phyloP scores from a whole-genome alignment of 92 coral and sea anemone species.

The Porites lobata region DNA sequence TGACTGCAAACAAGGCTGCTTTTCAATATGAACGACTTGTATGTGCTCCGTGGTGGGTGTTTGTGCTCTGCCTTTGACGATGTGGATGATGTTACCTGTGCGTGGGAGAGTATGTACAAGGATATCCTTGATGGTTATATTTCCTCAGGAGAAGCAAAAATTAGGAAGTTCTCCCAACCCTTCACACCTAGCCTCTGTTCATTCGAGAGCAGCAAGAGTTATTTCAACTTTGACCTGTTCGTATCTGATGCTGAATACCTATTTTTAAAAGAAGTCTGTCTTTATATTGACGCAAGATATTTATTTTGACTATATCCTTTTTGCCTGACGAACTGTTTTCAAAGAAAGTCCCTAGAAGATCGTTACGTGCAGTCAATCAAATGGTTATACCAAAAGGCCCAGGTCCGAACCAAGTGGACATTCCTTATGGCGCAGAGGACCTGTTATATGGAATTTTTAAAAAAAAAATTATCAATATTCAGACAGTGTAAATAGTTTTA shows the following conservation, averaged over 20 bases:
- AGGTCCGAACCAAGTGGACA: no score
- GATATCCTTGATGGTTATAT: conserved; percentile 23
- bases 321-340: neutral
- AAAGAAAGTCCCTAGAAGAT: no score
- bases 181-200: neutral
- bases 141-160: conserved; percentile 2
- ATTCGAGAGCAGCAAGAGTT: conserved; percentile 20
- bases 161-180: conserved; percentile 30
- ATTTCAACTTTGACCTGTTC: neutral
- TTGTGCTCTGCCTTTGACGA: conserved; percentile 24
- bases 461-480: no score
- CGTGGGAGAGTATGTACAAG: conserved; percentile 38
- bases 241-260: neutral
- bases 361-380: no score
- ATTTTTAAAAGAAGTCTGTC: neutral
- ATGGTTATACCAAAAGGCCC: no score
- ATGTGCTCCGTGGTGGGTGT: conserved; percentile 22
- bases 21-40: conserved; percentile 14
- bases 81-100: neutral
- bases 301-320: neutral
- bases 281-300: neutral
- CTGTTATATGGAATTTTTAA: no score
- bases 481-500: no score
- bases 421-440: no score
- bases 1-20: neutral